Evolutionary conservation across 2,888 invertebrate genomes (phyloP), one percentile per base, ranked within the genome.

Genomic region (Lasioglossum villosulum): DNA sequence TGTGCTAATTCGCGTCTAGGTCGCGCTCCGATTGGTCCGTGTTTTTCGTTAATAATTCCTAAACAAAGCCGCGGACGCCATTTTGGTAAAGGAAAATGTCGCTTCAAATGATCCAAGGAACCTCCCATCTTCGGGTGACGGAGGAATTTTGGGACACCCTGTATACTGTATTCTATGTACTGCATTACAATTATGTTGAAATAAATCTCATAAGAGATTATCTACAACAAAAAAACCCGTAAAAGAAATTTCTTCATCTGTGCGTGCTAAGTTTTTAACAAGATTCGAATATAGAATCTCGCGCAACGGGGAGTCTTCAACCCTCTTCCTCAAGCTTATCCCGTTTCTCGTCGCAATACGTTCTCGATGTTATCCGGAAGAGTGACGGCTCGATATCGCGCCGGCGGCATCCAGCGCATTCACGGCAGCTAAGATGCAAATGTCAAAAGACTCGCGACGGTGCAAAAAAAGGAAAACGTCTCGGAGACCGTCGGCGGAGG

Each of bases 401-500:
- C 34, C 39, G 48, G 75, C 39, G 48, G 75, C 71, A 75, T 75
- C 45, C 75, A 37, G 59, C 75, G 75, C 72, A 75, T 81, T 78
- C 82, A 8, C 82, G 52, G 78, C 85, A 85, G 73, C 73, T 73
- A 30, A 56, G 78, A 86, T 84, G 86, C 85, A 79, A 85, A 86
- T 82, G 85, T 86, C 82, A 82, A 85, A 85, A 82, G 86, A 79
- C 30, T 74, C 75, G 42, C 52, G 68, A 42, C 30, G 42, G 48
- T 16, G 56, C 27, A 73, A 48, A 63, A 75, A 76, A 52, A 52
- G 8, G 52, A 59, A 77, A 68, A 84, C 68, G 75, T 48, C 12
- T 48, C 34, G 34, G 37, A 34, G 66, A 83, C n/a, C 12, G 37
- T 68, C 10, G 19, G n/a, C 45, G 30, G 34, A 27, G 52, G 68